Conservation (phyloP, 2,888 invertebrate species). For the Ariolimax columbianus region DNA sequence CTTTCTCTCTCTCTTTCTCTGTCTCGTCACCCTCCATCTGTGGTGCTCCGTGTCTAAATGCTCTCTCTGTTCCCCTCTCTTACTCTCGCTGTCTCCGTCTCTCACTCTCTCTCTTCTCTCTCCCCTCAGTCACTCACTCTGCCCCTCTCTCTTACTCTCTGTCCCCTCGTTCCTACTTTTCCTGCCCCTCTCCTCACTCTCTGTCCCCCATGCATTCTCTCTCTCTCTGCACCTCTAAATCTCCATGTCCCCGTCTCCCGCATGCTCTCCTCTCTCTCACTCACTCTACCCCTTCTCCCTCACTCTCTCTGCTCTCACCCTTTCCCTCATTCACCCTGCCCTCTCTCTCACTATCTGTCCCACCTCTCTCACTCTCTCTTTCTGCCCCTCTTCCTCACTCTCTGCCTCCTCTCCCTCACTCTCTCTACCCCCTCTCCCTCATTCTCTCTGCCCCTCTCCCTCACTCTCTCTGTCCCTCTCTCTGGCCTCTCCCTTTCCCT, state of each 20-base stretch:
- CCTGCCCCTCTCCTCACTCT: neutral
- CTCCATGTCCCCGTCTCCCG: neutral
- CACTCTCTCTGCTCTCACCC: neutral
- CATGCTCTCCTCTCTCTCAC: neutral
- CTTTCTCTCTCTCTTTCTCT: no score
- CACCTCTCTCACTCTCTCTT: neutral
- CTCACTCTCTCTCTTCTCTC: neutral
- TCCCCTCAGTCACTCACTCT: neutral
- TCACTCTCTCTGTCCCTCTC: neutral
- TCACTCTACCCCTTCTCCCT: neutral
- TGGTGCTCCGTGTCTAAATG: slow-evolving; percentile 7
- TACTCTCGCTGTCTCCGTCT: neutral
- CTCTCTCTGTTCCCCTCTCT: neutral
- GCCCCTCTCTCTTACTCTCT: neutral
- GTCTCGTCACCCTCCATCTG: no score
- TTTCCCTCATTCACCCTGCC: neutral
- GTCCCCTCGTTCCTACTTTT: neutral
- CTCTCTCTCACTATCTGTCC: neutral
- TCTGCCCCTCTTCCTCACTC: neutral
- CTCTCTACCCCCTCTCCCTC: neutral
- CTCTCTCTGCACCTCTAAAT: neutral
- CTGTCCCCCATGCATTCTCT: no score
- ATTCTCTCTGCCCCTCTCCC: neutral
- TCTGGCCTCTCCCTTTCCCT: neutral
- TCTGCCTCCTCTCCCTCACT: neutral